Base-by-base conservation (phyloP, 30 jellyfish, hydroid and myxozoan species). In the Mastigias papua region DNA sequence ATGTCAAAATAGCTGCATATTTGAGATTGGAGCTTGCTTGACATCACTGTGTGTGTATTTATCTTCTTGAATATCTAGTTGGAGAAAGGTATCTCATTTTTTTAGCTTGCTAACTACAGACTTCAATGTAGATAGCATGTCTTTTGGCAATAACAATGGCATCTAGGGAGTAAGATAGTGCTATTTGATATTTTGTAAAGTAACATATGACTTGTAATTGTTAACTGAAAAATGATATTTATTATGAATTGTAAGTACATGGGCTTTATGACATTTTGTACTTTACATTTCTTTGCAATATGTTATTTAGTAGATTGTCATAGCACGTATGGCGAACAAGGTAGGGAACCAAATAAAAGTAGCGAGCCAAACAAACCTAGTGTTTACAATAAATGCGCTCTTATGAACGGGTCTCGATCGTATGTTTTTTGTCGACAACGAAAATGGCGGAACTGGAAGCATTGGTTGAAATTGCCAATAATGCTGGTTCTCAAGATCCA, bases 401-500 rank as follows among this genome's bases (percentile, higher is more conserved):
- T 72, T 34, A 33, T 72, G 83, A 75, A 51, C n/a, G 0, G 29
- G 86, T 80, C 92, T 83, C 92, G 73, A 15, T 83, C 76, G 21
- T 19, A 49, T 62, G 17, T 0, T 1, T n/a, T 28, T n/a, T 8
- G 22, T 3, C 2, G 1, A 5, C 23, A 0, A 17, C 31, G n/a
- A 81, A 65, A 32, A 83, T 83, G 92, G 92, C 92, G 49, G 88
- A 30, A 30, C 20, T 34, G 48, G 92, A 80, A 22, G 82, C 71
- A 33, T 81, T 92, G 27, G 33, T 92, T 15, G 66, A 77, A 33
- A 76, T 42, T 8, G 50, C 88, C 65, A 86, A 58, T n/a, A 85
- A 79, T 26, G 98, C 98, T 6, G 62, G 96, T n/a, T 87, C 97
- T 26, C 98, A 93, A 78, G 89, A 93, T 78, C 83, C 91, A 1